Conservation (phyloP, 2,888 invertebrate species). For the Spicauda simplicius region DNA sequence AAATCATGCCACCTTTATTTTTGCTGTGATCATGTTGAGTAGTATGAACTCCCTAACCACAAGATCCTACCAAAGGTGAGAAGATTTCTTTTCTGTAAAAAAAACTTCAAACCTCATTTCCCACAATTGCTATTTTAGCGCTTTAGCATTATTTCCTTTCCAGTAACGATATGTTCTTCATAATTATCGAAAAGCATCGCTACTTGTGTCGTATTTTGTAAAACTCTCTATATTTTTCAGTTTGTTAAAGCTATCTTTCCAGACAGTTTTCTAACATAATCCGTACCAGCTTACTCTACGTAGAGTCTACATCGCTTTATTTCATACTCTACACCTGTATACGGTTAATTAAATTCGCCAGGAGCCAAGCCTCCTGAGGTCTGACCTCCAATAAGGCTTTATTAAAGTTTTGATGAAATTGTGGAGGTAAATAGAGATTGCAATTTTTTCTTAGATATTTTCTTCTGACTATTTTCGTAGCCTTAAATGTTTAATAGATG, state of each 20-base stretch:
- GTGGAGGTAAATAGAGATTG: slow-evolving; percentile 14
- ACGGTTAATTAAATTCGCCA: slow-evolving; percentile 27
- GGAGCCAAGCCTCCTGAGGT: slow-evolving; percentile 27
- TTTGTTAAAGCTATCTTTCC: neutral
- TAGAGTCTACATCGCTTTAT: neutral
- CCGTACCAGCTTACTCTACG: neutral
- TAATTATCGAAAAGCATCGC: too few relatives aligned
- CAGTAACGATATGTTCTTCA: too few relatives aligned
- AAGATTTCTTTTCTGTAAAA: too few relatives aligned
- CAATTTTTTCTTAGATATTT: slow-evolving; percentile 15
- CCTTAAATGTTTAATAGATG: neutral
- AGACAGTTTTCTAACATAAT: neutral
- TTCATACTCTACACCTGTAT: slow-evolving; percentile 23
- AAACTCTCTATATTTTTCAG: neutral
- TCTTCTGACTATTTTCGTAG: neutral
- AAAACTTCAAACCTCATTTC: too few relatives aligned
- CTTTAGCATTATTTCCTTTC: too few relatives aligned
- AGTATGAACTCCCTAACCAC: too few relatives aligned
- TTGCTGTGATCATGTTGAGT: too few relatives aligned
- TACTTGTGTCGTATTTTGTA: neutral
- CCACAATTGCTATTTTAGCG: too few relatives aligned
- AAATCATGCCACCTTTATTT: too few relatives aligned
- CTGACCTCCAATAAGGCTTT: slow-evolving; percentile 33
- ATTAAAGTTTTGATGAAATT: slow-evolving; percentile 27
- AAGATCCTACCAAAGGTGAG: too few relatives aligned